Evolutionary conservation across 2,113 vertebrate genomes (phyloP).

Genomic region (Sapayoa aenigma): DNA sequence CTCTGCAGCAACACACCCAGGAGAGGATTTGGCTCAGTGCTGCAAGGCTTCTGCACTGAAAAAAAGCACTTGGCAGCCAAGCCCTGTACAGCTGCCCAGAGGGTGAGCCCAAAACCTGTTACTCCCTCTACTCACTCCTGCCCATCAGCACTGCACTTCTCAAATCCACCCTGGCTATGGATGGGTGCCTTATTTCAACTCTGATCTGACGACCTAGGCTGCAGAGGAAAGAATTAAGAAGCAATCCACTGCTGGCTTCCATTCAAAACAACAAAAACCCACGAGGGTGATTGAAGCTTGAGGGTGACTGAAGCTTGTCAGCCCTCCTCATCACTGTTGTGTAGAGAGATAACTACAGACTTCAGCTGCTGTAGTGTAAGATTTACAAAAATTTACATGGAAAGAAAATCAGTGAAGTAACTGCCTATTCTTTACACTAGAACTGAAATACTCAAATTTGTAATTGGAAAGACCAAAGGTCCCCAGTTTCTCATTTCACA

Average conservation of each 20-base stretch:
- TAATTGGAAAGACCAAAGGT: not conserved
- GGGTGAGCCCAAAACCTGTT: fast-evolving
- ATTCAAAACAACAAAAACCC: not conserved
- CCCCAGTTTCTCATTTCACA: not conserved
- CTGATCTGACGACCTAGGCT: not conserved
- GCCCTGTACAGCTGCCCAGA: fast-evolving
- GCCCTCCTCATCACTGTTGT: not conserved
- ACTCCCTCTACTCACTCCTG: not conserved
- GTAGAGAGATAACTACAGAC: not conserved
- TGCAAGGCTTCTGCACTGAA: not conserved
- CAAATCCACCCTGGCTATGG: not conserved
- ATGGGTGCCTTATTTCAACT: not conserved
- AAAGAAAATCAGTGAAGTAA: not conserved
- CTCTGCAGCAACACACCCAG: not conserved
- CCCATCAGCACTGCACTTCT: not conserved
- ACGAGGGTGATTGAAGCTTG: not conserved
- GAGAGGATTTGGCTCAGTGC: not conserved
- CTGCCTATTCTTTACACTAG: not conserved
- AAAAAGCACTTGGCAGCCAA: not conserved
- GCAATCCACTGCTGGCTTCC: not conserved
- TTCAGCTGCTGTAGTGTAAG: not conserved
- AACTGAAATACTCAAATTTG: not conserved
- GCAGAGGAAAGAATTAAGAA: not conserved
- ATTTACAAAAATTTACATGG: not conserved
- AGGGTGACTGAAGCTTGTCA: not conserved